These are phyloP conservation scores for Sminthurinus signatus DNA, from an alignment of 1,140 invertebrate species.

Conservation along the genomic window DNA sequence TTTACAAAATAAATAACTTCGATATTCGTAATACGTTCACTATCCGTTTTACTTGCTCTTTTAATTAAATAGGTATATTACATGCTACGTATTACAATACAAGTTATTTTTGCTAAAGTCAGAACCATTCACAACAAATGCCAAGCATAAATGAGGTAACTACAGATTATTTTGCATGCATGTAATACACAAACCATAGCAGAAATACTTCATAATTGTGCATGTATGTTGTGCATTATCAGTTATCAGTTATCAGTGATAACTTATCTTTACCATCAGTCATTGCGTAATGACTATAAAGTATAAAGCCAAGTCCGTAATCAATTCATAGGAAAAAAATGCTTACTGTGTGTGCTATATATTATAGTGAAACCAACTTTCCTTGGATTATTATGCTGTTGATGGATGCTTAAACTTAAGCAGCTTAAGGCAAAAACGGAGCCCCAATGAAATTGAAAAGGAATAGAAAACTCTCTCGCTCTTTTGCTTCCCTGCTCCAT, in stretches of 20 bases:
- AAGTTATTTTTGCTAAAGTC: too few relatives aligned
- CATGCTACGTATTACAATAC: too few relatives aligned
- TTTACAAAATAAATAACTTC: too few relatives aligned
- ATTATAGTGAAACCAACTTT: not conserved
- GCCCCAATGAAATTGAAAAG: not conserved
- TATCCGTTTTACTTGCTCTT: too few relatives aligned
- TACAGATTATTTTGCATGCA: too few relatives aligned
- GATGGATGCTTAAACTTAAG: conserved; percentile 2
- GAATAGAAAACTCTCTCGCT: not conserved
- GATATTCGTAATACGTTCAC: too few relatives aligned
- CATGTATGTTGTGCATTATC: too few relatives aligned
- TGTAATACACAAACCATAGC: too few relatives aligned
- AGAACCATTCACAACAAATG: too few relatives aligned
- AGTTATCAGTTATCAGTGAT: not conserved
- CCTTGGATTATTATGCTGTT: not conserved
- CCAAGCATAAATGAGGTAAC: too few relatives aligned
- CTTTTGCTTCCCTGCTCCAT: not conserved
- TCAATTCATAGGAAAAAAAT: not conserved
- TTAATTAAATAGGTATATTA: too few relatives aligned
- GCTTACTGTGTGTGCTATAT: not conserved
- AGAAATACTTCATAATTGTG: too few relatives aligned
- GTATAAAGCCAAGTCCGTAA: not conserved
- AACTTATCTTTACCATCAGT: not conserved
- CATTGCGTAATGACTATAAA: not conserved
- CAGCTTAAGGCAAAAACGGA: not conserved